A percentile compares a stretch with the other conserved stretches of the same genome.
phyloP scores from a whole-genome alignment of 2,113 vertebrate genomes.

The Nycticryphes semicollaris region DNA sequence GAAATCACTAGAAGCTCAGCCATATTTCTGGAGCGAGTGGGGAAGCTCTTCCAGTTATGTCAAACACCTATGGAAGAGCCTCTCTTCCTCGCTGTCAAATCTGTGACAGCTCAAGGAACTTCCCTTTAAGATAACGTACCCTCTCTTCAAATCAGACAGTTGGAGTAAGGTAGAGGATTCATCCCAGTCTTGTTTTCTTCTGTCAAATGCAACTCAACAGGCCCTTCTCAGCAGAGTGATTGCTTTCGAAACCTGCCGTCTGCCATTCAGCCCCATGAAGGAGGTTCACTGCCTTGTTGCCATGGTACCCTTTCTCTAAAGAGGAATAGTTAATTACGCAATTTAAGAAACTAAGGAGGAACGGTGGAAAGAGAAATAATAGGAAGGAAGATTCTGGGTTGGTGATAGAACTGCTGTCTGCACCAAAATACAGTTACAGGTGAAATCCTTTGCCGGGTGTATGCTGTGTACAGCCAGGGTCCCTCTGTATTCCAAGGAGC shows the following conservation, averaged over 20 bases:
- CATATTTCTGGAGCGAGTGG: not conserved
- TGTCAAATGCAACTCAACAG: slow-evolving; percentile 36
- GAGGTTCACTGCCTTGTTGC: slow-evolving; percentile 72
- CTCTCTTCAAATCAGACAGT: not conserved
- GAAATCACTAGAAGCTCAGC: not conserved
- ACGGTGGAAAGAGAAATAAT: not conserved
- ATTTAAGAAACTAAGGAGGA: slow-evolving; percentile 64
- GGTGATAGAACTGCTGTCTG: not conserved
- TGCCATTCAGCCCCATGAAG: slow-evolving; percentile 52
- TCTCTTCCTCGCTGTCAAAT: not conserved
- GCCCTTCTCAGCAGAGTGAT: slow-evolving; percentile 38
- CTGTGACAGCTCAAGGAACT: slow-evolving; percentile 16
- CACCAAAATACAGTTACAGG: not conserved
- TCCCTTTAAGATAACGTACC: slow-evolving; percentile 5
- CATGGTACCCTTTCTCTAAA: slow-evolving; percentile 72
- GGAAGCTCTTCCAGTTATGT: not conserved
- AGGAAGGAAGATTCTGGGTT: slow-evolving; percentile 15
- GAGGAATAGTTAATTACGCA: slow-evolving; percentile 69
- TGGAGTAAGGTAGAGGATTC: slow-evolving; percentile 15
- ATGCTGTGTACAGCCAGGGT: not conserved
- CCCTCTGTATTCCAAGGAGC: not conserved
- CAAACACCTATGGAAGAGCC: not conserved
- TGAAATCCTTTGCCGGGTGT: not conserved
- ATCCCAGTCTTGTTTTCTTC: slow-evolving; percentile 17
- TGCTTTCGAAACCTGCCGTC: slow-evolving; percentile 36